Base-by-base conservation (phyloP, 35 echinoderm and acorn worm genomes). In the Apostichopus japonicus region DNA sequence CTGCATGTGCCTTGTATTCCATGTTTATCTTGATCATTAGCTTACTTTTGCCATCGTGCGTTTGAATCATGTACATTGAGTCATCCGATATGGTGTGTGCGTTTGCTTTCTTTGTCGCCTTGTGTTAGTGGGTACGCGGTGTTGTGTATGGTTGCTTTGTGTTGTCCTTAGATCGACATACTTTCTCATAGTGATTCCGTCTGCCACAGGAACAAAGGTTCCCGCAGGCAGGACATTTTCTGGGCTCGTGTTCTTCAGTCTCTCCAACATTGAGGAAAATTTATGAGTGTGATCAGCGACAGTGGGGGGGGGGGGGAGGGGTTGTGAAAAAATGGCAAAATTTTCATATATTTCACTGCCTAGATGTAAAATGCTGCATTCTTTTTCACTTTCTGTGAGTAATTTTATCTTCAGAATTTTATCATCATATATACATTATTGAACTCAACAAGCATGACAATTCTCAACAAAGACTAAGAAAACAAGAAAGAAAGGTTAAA, bases 141-240 rank as follows among this genome's bases (percentile, higher is more conserved):
- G 24, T 78, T 78, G 80, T 25, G 55, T 84, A 21, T 57, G 80
- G 80, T 57, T 84, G 80, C 80, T 84, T 84, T 21, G 80, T 5
- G 7, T 84, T 84, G 53, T 84, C 80, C 53, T 84, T 84, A 1
- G 80, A 84, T 54, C 80, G 19, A 84, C 80, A 84, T 84, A 84
- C 80, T 84, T 17, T 84, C 80, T 84, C 80, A 54, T 57, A 84
- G 80, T 84, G 80, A 84, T 84, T 84, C 1, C 44, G 80, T 84
- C 56, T 17, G 80, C 80, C 80, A 84, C 1, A 84, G 44, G 80
- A 84, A 84, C 80, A 84, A 84, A 84, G 53, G 27, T 84, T 44
- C 80, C n/a, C n/a, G n/a, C n/a, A 84, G 80, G 80, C 80, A 54
- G 80, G 80, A 51, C 80, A 84, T 84, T 84, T 84, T 57, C 21